A percentile compares a stretch with the other conserved stretches of the same genome.
Conservation (phyloP, 2,888 invertebrate species). For the Dryocosmus kuriphilus region DNA sequence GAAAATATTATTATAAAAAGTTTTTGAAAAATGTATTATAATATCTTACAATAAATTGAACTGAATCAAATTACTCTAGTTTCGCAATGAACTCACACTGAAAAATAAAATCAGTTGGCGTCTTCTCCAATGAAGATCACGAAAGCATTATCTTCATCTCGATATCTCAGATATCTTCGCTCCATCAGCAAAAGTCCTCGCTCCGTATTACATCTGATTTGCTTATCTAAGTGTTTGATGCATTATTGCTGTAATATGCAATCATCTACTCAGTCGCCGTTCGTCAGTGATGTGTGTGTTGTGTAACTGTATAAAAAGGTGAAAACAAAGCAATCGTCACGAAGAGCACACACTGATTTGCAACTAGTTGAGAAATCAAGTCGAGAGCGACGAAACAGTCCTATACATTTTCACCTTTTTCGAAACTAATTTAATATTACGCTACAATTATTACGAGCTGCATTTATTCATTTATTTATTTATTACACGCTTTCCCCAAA, state of each 20-base stretch:
- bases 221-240: constrained; percentile 12
- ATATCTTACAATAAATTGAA: background rate
- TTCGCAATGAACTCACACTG: background rate
- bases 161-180: background rate
- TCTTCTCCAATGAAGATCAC: too few species aligned
- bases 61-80: background rate
- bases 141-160: background rate
- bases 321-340: constrained; percentile 19
- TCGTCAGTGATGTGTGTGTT: constrained; percentile 3
- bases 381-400: background rate
- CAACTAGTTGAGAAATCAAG: constrained; percentile 32
- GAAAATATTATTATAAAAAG: too few species aligned
- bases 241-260: constrained; percentile 26
- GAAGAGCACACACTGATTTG: constrained; percentile 21
- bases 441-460: constrained; percentile 26
- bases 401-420: constrained; percentile 37
- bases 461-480: constrained; percentile 19
- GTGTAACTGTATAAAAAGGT: constrained; percentile 10
- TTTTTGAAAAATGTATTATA: background rate
- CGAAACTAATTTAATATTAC: constrained; percentile 26
- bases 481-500: constrained; percentile 24
- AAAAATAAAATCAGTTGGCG: background rate
- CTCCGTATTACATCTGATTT: background rate
- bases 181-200: constrained; percentile 6
- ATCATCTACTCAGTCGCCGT: constrained; percentile 5